Conservation (phyloP, 2,113 vertebrate species). For the Pachycephala philippinensis region DNA sequence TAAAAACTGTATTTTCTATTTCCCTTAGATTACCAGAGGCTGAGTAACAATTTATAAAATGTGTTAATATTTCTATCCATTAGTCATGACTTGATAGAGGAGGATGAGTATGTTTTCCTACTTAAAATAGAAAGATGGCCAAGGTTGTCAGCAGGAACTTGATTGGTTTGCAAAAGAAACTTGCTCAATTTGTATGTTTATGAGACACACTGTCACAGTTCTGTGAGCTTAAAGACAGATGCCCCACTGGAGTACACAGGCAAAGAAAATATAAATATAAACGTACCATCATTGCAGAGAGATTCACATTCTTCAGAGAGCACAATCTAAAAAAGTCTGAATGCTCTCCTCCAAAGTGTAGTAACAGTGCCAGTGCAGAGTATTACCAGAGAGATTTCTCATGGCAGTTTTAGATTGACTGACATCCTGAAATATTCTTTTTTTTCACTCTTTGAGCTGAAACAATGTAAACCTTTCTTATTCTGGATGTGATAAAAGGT, state of each 20-base stretch:
- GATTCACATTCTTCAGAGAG: conserved; percentile 42
- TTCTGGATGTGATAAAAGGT: not conserved
- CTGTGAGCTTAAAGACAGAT: conserved; percentile 44
- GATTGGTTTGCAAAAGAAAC: conserved; percentile 51
- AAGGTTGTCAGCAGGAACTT: conserved; percentile 37
- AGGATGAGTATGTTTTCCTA: conserved; percentile 28
- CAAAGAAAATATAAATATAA: conserved; percentile 47
- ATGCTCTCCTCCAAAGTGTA: not conserved
- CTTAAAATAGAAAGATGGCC: conserved; percentile 50
- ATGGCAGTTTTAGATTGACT: not conserved
- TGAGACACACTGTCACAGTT: conserved; percentile 48
- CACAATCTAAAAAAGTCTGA: conserved; percentile 14
- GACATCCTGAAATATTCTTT: not conserved
- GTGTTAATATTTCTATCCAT: conserved; percentile 14
- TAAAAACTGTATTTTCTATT: not conserved
- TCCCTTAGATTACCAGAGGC: not conserved
- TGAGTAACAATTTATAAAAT: not conserved
- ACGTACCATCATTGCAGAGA: conserved; percentile 23
- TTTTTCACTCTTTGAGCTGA: not conserved
- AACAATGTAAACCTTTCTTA: not conserved
- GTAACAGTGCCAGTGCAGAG: not conserved
- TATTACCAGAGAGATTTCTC: not conserved
- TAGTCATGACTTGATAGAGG: conserved; percentile 17
- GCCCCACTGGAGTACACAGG: conserved; percentile 7
- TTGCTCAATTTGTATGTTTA: conserved; percentile 50